Evolutionary conservation across 92 coral and sea anemone species (phyloP), one percentile per base, ranked within the genome.

Genomic region (Nematostella vectensis): DNA sequence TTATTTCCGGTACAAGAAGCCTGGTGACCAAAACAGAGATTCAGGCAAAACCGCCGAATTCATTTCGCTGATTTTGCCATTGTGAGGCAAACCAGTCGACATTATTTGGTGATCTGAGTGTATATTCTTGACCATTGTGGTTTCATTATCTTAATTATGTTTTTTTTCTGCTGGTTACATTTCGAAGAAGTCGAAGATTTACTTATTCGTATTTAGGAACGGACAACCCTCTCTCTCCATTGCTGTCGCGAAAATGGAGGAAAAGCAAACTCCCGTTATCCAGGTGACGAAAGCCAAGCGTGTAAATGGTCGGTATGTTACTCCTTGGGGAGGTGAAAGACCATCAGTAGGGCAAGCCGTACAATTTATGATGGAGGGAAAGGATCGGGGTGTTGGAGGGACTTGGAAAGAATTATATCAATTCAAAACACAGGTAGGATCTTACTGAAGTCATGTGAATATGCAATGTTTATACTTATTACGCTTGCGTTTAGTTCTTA

Each of bases 321-420:
- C 47, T 27, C 89, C 89, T 3, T 82, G 89, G 89, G 65, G 73
- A 12, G 44, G 68, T 10, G 20, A 36, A 1, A 54, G 72, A 37
- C 80, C 89, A 2, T 65, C 89, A 2, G 4, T 36, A 11, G 27
- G 38, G 6, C 39, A 38, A 16, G 89, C 50, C 20, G 38, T 72
- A 3, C 71, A 57, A 57, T 82, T 83, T 83, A 51, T 71, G 44
- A 1, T 22, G 4, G 69, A 64, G 48, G 50, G 55, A 19, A 66
- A 58, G 40, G 70, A 61, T 27, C 62, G 83, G 50, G 59, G 68
- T 23, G 48, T 77, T 29, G 62, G 78, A 22, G 69, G 75, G 24
- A 21, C 22, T 18, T n/a, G 57, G 43, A 58, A 29, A 51, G 33
- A 70, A 33, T 48, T 70, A 4, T 55, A 26, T 39, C 61, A 47